A percentile compares a stretch with the other conserved stretches of the same genome.
Evolutionary conservation across 1,140 invertebrate genomes (phyloP).

Genomic region (Anagrus nilaparvatae): DNA sequence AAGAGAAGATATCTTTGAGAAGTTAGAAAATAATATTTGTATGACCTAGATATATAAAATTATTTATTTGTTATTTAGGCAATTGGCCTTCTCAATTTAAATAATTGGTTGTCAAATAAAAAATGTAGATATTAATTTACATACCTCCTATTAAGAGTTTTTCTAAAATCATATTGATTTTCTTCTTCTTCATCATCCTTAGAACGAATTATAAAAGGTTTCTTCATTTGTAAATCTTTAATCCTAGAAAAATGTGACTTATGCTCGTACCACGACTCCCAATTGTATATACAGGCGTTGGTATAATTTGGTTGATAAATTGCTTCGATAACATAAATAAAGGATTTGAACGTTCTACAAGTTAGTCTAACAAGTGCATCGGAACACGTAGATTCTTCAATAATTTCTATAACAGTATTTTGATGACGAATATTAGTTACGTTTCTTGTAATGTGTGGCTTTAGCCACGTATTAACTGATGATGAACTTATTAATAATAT

Average conservation of each 20-base stretch:
- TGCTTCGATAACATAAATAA: conserved; percentile 34
- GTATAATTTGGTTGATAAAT: conserved; percentile 28
- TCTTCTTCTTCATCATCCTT: conserved; percentile 4
- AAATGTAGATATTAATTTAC: too few relatives aligned
- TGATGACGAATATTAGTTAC: conserved; percentile 25
- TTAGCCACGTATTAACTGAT: too few relatives aligned
- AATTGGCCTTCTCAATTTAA: too few relatives aligned
- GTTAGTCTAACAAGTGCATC: conserved; percentile 28
- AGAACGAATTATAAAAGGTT: not conserved
- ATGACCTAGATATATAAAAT: too few relatives aligned
- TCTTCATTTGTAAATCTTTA: not conserved
- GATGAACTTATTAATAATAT: too few relatives aligned
- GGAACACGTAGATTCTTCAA: conserved; percentile 34
- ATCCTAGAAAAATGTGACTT: conserved; percentile 1
- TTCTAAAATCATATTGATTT: conserved; percentile 21
- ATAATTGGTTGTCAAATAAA: conserved; percentile 6
- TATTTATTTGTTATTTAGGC: too few relatives aligned
- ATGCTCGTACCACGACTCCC: conserved; percentile 8
- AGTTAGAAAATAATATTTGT: too few relatives aligned
- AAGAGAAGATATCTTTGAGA: too few relatives aligned
- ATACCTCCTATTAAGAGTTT: conserved; percentile 29
- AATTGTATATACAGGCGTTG: conserved; percentile 24
- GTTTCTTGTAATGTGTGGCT: conserved; percentile 23
- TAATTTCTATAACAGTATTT: conserved; percentile 30
- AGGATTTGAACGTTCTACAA: conserved; percentile 33